Percentiles rank a stretch among this genome's conserved stretches.
These are phyloP conservation scores for Drosophila bunnanda DNA, from an alignment of 2,888 invertebrate species.

Conservation along the genomic window DNA sequence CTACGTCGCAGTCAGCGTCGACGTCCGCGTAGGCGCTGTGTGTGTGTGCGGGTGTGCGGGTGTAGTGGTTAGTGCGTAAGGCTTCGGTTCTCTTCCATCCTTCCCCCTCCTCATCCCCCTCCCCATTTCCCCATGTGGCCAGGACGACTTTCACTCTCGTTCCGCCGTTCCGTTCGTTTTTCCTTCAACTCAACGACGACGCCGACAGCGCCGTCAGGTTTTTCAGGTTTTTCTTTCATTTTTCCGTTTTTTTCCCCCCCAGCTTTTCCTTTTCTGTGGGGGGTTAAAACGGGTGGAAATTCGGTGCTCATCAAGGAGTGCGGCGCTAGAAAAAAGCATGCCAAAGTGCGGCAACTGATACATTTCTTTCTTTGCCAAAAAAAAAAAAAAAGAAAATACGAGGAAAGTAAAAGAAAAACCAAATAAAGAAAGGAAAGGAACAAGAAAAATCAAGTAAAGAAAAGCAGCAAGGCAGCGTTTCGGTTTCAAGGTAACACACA, in stretches of 20 bases:
- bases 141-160: constrained; percentile 74
- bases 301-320: constrained; percentile 17
- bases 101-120: background rate
- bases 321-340: constrained; percentile 59
- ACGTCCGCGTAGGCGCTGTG: constrained; percentile 24
- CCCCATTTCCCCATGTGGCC: constrained; percentile 58
- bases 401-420: background rate
- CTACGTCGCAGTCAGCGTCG: constrained; percentile 12
- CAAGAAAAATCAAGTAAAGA: background rate
- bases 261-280: constrained; percentile 61
- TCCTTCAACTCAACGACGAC: constrained; percentile 32
- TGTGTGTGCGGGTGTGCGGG: constrained; percentile 24
- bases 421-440: background rate
- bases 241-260: constrained; percentile 1
- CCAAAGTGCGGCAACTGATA: constrained; percentile 60
- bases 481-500: constrained; percentile 24
- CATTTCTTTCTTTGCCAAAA: constrained; percentile 16
- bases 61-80: constrained; percentile 39
- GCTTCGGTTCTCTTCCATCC: background rate
- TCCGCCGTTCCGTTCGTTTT: constrained; percentile 68
- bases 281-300: background rate
- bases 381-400: background rate
- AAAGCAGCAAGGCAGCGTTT: background rate
- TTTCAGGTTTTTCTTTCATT: constrained; percentile 32
- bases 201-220: constrained; percentile 45